Evolutionary conservation across 64 coral and sea anemone genomes (phyloP).

Genomic region (Montipora sp.): DNA sequence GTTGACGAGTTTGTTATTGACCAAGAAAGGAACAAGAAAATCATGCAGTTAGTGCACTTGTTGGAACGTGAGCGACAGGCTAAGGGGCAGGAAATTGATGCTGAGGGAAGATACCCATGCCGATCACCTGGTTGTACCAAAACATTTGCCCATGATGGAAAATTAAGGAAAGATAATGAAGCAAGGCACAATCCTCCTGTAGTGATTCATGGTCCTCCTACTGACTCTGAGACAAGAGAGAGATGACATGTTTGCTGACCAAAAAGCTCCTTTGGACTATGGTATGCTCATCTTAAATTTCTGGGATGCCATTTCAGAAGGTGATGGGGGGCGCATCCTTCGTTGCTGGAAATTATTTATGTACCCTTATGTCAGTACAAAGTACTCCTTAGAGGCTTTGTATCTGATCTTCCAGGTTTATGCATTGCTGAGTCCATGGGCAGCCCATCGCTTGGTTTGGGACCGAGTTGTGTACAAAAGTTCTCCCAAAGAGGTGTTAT

Average conservation of each 20-base stretch:
- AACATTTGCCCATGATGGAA: conserved; percentile 92
- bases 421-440: conserved; percentile 75
- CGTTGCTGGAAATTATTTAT: conserved; percentile 74
- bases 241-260: conserved; percentile 89
- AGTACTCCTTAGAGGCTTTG: conserved; percentile 74
- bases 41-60: conserved; percentile 35
- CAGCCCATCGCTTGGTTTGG: too few species aligned
- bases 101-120: conserved; percentile 72
- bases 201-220: conserved; percentile 15
- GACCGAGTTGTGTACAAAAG: conserved; percentile 59
- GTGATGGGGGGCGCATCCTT: conserved; percentile 71
- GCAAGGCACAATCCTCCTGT: conserved; percentile 55
- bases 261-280: conserved; percentile 79
- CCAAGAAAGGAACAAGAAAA: conserved; percentile 45
- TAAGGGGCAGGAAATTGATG: conserved; percentile 45
- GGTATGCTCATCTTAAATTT: conserved; percentile 80
- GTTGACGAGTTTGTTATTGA: conserved; percentile 78
- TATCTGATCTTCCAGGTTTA: conserved; percentile 73
- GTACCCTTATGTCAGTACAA: too few species aligned
- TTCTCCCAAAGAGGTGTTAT: conserved; percentile 72
- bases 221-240: neutral
- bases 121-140: conserved; percentile 81
- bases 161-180: conserved; percentile 74
- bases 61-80: conserved; percentile 49
- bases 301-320: conserved; percentile 80